Conservation (phyloP, 2,113 vertebrate species). For the Platysteira castanea region DNA sequence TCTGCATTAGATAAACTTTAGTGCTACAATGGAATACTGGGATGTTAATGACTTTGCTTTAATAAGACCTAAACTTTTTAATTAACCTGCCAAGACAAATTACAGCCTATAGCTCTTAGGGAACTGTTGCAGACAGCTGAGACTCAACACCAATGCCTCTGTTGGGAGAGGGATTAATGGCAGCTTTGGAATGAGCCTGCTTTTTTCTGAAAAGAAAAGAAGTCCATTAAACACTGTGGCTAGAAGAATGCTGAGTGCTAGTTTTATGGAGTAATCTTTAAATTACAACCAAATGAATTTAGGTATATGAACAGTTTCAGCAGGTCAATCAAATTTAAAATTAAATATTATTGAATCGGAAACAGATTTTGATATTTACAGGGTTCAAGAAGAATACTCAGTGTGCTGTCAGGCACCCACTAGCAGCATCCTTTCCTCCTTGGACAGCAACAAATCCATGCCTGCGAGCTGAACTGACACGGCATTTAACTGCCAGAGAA, state of each 20-base stretch:
- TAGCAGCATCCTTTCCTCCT: neutral
- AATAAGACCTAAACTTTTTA: conserved; percentile 77
- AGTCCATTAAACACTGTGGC: conserved; percentile 50
- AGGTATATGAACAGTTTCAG: neutral
- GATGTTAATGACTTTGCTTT: conserved; percentile 70
- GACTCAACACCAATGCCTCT: conserved; percentile 63
- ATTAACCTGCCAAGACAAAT: conserved; percentile 79
- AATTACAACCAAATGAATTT: conserved; percentile 52
- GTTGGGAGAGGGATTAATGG: conserved; percentile 65
- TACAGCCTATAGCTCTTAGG: conserved; percentile 63
- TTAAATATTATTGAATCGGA: neutral
- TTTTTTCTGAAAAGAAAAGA: conserved; percentile 37
- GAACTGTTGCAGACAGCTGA: conserved; percentile 70
- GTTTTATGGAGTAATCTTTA: conserved; percentile 41
- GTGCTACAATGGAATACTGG: conserved; percentile 50
- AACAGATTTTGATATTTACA: neutral
- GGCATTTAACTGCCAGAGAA: neutral
- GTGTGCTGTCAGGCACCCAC: neutral
- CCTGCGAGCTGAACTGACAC: neutral
- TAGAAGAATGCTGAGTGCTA: conserved; percentile 22
- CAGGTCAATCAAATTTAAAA: conserved; percentile 8
- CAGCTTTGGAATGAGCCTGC: conserved; percentile 41
- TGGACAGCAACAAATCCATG: neutral
- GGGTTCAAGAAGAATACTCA: neutral
- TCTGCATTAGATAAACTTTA: conserved; percentile 62